Evolutionary conservation across 37 sponge, comb jelly and placozoan genomes (phyloP), one percentile per base, ranked within the genome.

Genomic region (Agelas oroides): DNA sequence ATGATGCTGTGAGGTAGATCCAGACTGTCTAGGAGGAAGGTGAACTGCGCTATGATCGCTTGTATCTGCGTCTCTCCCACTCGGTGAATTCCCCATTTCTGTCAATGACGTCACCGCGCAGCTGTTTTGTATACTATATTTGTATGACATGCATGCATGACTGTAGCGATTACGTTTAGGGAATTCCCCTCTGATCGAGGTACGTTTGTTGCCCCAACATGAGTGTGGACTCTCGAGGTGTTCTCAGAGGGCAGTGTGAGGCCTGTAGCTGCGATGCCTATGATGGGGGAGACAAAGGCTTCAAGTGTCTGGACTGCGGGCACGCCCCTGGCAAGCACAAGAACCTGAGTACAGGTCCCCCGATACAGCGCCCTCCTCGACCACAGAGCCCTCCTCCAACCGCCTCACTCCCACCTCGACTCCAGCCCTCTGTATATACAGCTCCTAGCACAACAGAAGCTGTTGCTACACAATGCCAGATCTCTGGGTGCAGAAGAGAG

Each of bases 241-340:
- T 87, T 2, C 1, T 5, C 65, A 70, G 87, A 65, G 87, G 87
- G 18, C 23, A 41, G 6, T 64, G 72, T 70, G 12, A 52, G 12
- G 18, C 21, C 14, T 82, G 83, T 61, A 61, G 20, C 32, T 82
- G 83, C 35, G 41, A 25, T 30, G 32, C 20, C 1, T 82, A 82
- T 30, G 52, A 60, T 11, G 73, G 83, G 20, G 73, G 73, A 24
- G 20, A 19, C 0, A 30, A 23, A 3, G 73, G 73, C 32, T 28
- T 2, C 35, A 80, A 61, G 28, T 89, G 89, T 36, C 21, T 20
- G 32, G 35, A 30, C 14, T 91, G 92, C 62, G 79, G 79, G 0
- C 92, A 91, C 41, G 58, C 79, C 25, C 92, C 92, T 0, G 78
- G 61, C 18, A 76, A 78, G 34, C 92, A 91, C 71, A 20, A 37